Percentiles rank a stretch among this genome's conserved stretches.
These are phyloP conservation scores for Steinernema scapterisci DNA, from an alignment of 2,888 invertebrate species.

Conservation along the genomic window DNA sequence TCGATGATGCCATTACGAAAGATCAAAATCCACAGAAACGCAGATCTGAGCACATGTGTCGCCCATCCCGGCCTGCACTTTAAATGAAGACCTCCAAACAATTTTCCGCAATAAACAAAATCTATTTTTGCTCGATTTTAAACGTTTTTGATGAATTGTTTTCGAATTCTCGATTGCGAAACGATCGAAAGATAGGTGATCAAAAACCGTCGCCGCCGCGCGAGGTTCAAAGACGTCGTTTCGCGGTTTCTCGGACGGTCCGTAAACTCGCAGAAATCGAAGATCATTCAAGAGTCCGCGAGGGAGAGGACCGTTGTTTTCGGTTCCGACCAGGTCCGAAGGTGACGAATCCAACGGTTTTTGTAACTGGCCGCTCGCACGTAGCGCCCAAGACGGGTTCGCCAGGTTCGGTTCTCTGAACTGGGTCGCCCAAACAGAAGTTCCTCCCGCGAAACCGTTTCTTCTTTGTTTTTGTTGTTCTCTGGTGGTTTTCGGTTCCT, in stretches of 20 bases:
- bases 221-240: neutral
- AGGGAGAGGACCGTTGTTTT: neutral
- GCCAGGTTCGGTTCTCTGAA: neutral
- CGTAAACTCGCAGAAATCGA: constrained; percentile 6
- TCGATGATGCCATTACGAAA: too few species aligned
- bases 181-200: constrained; percentile 6
- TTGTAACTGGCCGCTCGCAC: neutral
- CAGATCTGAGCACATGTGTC: too few species aligned
- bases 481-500: neutral
- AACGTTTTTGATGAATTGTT: neutral
- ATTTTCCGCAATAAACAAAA: too few species aligned
- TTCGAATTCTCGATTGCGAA: constrained; percentile 18
- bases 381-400: neutral
- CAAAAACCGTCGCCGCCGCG: constrained; percentile 1
- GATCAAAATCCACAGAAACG: too few species aligned
- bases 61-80: too few species aligned
- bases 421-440: constrained; percentile 4
- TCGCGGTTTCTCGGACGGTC: neutral
- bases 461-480: neutral
- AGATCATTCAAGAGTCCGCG: neutral
- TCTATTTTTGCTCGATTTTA: neutral
- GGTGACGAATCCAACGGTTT: neutral
- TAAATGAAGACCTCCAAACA: too few species aligned
- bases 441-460: neutral
- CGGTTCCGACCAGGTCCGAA: neutral